Evolutionary conservation across 2,888 invertebrate genomes (phyloP), one percentile per base, ranked within the genome.

Genomic region (Apamea monoglypha): DNA sequence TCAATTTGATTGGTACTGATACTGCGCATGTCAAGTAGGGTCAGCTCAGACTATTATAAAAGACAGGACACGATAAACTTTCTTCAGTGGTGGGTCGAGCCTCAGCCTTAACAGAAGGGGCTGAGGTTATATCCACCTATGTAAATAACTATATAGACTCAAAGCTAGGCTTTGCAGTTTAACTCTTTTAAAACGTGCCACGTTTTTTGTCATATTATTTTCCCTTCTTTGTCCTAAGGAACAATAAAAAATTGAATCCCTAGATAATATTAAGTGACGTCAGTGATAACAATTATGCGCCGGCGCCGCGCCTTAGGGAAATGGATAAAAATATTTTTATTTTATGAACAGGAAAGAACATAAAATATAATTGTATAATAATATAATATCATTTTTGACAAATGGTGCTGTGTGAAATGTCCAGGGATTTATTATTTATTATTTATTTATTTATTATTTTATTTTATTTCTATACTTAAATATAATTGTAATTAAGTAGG

Each of bases 101-200:
- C 7, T 50, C 44, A 59, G 50, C 50, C 78, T 18, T 18, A n/a
- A 1, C 14, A 40, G 64, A 32, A 21, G n/a, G 40, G 56, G 78
- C 83, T 83, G 78, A 44, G 50, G 69, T n/a, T 25, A 4, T 47
- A 83, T 66, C 64, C 59, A 83, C 81, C 59, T 70, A 44, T 47
- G 6, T 47, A 40, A 69, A 40, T n/a, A 50, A 47, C 14, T 53
- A 44, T 7, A 2, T 10, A 66, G 18, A 50, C 21, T 56, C 10
- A 32, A 67, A 74, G 50, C 40, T 44, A n/a, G 12, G 16, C 50
- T 59, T 50, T 59, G 25, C n/a, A 16, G 40, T 29, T 25, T n/a
- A 53, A 44, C 6, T 36, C 16, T 67, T 4, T 25, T 21, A 25
- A 53, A 53, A 61, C 14, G 6, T 7, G 61, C 29, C 29, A 2